These are phyloP conservation scores for Eutolmus rufibarbis DNA, from an alignment of 2,888 invertebrate species.

Conservation along the genomic window DNA sequence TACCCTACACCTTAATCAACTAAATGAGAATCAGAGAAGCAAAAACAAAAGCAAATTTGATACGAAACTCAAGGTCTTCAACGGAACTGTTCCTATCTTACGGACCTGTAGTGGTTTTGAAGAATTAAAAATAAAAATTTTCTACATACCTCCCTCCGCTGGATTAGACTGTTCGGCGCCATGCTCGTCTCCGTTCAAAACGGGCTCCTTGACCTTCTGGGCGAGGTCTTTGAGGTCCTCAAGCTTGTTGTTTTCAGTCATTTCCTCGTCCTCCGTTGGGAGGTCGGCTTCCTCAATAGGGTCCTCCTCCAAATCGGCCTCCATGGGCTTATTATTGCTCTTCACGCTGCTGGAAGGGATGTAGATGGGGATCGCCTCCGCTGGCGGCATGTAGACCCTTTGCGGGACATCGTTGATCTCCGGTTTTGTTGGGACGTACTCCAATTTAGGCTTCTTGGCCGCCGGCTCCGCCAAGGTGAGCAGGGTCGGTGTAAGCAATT, in stretches of 20 bases:
- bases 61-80: too few relatives aligned
- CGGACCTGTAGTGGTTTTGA: too few relatives aligned
- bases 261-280: background rate
- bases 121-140: background rate
- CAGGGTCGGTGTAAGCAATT: conserved; percentile 53
- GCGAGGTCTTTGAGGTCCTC: background rate
- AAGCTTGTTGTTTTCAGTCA: background rate
- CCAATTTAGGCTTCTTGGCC: conserved; percentile 56
- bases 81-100: too few relatives aligned
- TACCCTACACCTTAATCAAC: too few relatives aligned
- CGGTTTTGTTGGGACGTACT: conserved; percentile 61
- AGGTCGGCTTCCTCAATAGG: background rate
- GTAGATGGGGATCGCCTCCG: conserved; percentile 55
- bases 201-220: background rate
- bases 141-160: background rate
- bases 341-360: conserved; percentile 52
- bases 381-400: conserved; percentile 44
- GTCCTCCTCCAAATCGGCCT: background rate
- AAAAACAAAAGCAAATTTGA: too few relatives aligned
- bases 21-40: too few relatives aligned
- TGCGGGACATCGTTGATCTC: conserved; percentile 57
- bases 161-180: background rate
- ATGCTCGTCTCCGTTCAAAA: background rate
- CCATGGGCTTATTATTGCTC: background rate
- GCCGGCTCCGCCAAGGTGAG: conserved; percentile 53